A percentile compares a stretch with the other conserved stretches of the same genome.
phyloP scores from a whole-genome alignment of 2,797 vertebrate genomes.

The Pristis pectinata region DNA sequence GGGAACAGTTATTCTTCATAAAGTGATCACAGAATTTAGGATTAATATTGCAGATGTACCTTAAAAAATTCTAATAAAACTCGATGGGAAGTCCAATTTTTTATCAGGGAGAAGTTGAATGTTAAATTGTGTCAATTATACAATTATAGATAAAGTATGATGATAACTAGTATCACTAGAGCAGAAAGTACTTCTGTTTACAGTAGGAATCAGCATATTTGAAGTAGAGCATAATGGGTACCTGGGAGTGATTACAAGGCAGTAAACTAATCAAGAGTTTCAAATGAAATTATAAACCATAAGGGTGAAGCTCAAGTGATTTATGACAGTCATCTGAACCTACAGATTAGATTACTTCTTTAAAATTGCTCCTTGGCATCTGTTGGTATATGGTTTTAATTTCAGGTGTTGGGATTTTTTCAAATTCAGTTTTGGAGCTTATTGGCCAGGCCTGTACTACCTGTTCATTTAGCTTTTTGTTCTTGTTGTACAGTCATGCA shows the following conservation, averaged over 20 bases:
- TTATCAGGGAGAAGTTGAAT: no score
- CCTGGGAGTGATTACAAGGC: conserved; percentile 19
- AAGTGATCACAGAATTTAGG: not conserved
- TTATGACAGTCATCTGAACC: conserved; percentile 29
- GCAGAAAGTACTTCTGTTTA: not conserved
- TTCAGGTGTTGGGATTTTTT: conserved; percentile 22
- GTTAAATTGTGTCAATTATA: not conserved
- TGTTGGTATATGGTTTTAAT: conserved; percentile 27
- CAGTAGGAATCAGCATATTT: not conserved
- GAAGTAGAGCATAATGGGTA: conserved; percentile 19
- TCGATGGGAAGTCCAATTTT: not conserved
- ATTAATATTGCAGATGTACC: not conserved
- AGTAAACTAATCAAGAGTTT: conserved; percentile 30
- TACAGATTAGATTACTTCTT: not conserved
- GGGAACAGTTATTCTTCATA: not conserved
- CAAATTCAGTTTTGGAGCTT: not conserved
- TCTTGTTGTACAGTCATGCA: not conserved
- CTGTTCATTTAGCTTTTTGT: not conserved
- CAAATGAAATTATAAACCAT: conserved; percentile 10
- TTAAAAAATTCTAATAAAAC: not conserved
- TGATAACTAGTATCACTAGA: not conserved
- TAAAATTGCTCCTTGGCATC: conserved; percentile 27
- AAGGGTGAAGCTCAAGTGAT: conserved; percentile 21
- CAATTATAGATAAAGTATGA: not conserved
- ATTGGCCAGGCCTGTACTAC: not conserved